Base-by-base conservation (phyloP, 2,888 invertebrate species). In the Volucella zonaria region DNA sequence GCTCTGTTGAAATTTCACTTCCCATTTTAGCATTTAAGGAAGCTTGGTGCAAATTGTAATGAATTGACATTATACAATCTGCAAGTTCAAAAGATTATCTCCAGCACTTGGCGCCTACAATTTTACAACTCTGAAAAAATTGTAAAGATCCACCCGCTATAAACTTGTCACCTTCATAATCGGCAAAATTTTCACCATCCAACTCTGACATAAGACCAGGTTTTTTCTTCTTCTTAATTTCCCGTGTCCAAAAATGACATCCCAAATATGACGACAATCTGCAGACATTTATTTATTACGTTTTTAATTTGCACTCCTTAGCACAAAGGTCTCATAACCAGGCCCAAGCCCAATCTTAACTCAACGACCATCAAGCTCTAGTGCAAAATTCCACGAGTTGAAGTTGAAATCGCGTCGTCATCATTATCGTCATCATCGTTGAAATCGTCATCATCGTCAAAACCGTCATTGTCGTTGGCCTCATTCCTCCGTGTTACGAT, bases 401-500 rank as follows among this genome's bases (percentile, higher is more conserved):
- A 15, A 18, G 38, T 11, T 64, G n/a, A 15, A 58, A 40, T 49
- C 42, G 49, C 74, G 23, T 56, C 62, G 40, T 47, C 73, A 54
- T 54, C 31, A 73, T 71, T 10, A 14, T 31, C 58, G 58, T 49
- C 66, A 31, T 61, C 59, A 45, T 51, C 59, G 52, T 54, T 54
- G 54, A 68, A 67, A 42, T 52, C 61, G 49, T 54, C 62, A 42
- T 40, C 56, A 62, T 54, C n/a, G n/a, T n/a, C 59, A 45, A 11
- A 38, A 38, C 8, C 49, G 58, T 12, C 49, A 3, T 23, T 54
- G 10, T 18, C 67, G 15, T 47, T 77, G 77, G 61, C 77, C 77
- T 18, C 77, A 77, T 77, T 77, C 42, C 54, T 38, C 15, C 43
- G 38, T 52, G 67, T 59, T 67, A 52, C 58, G 67, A 59, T 59